Conservation (phyloP, 2,113 vertebrate genomes). For the Mus spicilegus region DNA sequence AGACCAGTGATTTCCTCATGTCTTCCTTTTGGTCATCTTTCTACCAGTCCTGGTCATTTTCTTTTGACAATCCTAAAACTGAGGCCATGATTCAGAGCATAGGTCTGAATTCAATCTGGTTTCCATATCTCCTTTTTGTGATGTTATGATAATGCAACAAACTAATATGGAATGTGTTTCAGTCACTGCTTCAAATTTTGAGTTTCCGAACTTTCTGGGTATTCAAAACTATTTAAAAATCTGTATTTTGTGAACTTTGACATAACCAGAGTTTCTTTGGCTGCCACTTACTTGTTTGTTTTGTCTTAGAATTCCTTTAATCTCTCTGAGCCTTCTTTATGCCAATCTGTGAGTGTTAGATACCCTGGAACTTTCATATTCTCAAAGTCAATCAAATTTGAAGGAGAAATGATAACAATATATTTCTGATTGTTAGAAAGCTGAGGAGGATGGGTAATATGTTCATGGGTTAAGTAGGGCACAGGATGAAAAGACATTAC, state of each 20-base stretch:
- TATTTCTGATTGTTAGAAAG: background rate
- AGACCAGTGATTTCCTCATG: background rate
- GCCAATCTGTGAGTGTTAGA: background rate
- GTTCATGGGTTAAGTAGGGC: background rate
- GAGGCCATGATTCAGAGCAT: slow-evolving; percentile 1
- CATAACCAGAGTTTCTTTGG: background rate
- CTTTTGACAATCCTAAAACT: background rate
- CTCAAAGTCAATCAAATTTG: background rate
- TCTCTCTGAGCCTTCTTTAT: background rate
- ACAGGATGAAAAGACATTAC: background rate
- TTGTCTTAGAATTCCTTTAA: background rate
- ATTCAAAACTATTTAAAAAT: background rate
- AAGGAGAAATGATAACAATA: background rate
- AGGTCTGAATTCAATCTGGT: background rate
- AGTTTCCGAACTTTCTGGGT: background rate
- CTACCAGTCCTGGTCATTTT: background rate
- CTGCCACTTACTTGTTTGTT: slow-evolving; percentile 29
- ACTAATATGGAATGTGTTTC: background rate
- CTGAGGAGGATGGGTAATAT: background rate
- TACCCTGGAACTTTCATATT: background rate
- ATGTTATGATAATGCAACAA: background rate
- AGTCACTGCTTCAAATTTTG: background rate
- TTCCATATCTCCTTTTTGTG: background rate
- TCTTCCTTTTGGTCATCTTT: background rate
- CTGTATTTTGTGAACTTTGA: slow-evolving; percentile 3